A percentile compares a stretch with the other conserved stretches of the same genome.
Conservation (phyloP, 2,797 vertebrate species). For the Psittacula derbiana region DNA sequence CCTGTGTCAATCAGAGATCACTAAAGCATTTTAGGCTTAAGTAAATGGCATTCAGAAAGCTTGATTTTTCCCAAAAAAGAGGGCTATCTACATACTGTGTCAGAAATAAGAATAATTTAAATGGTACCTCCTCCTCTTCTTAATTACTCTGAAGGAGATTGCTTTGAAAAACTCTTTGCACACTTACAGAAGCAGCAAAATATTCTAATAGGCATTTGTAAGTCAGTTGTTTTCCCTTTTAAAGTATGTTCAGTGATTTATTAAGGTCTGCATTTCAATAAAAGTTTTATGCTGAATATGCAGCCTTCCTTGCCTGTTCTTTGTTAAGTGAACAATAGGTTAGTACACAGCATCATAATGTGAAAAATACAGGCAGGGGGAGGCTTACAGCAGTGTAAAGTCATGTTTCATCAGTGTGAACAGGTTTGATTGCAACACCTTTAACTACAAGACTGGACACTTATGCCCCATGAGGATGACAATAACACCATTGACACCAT, state of each 20-base stretch:
- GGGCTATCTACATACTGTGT: neutral
- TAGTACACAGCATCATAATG: neutral
- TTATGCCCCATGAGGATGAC: neutral
- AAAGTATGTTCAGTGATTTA: neutral
- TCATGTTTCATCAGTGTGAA: neutral
- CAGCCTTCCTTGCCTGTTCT: neutral
- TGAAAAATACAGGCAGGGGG: neutral
- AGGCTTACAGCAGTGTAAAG: neutral
- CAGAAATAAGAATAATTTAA: constrained; percentile 22
- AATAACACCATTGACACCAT: accelerated
- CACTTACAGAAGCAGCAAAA: neutral
- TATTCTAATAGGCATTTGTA: neutral
- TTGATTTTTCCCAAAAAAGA: neutral
- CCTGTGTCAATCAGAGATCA: neutral
- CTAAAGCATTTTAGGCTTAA: neutral
- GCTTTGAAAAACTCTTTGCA: neutral
- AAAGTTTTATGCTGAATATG: neutral
- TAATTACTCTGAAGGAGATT: neutral
- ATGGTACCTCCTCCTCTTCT: neutral
- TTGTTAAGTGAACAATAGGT: neutral
- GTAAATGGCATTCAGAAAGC: neutral
- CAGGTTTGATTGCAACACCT: neutral
- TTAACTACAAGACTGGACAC: neutral
- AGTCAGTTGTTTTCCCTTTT: neutral
- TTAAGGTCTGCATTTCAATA: neutral